A percentile compares a stretch with the other conserved stretches of the same genome.
These are phyloP conservation scores for Echiichthys vipera DNA, from an alignment of 2,797 vertebrate species.

Conservation along the genomic window DNA sequence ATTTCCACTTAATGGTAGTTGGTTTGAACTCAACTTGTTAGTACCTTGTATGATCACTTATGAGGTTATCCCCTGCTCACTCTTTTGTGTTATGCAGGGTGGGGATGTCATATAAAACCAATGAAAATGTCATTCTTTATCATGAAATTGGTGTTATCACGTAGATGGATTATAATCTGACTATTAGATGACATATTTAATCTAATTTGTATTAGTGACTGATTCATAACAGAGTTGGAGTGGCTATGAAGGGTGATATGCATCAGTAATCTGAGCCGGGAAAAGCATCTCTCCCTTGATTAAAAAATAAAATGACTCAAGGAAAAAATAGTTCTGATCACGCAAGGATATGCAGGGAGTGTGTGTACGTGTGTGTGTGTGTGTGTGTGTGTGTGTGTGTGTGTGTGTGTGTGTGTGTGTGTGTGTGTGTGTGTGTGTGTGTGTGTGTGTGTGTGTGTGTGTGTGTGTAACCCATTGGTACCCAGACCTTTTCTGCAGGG, in stretches of 20 bases:
- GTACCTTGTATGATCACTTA: neutral
- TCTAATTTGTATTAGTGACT: neutral
- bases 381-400: too few species aligned
- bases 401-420: too few species aligned
- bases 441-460: too few species aligned
- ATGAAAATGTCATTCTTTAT: neutral
- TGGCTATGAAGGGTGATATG: neutral
- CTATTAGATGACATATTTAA: neutral
- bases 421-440: too few species aligned
- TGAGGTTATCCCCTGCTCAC: neutral
- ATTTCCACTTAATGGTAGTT: neutral
- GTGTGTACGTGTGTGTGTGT: too few species aligned
- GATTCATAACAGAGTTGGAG: neutral
- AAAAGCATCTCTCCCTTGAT: neutral
- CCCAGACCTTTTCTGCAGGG: too few species aligned
- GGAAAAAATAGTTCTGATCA: neutral
- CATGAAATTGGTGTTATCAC: neutral
- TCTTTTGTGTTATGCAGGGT: neutral
- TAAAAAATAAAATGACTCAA: neutral
- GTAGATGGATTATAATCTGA: neutral
- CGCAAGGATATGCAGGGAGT: neutral
- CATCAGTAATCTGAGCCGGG: neutral
- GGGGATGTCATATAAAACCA: neutral
- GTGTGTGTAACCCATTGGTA: too few species aligned
- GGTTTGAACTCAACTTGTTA: neutral